Base-by-base conservation (phyloP, 1,140 invertebrate genomes). In the Homalodisca vitripennis region DNA sequence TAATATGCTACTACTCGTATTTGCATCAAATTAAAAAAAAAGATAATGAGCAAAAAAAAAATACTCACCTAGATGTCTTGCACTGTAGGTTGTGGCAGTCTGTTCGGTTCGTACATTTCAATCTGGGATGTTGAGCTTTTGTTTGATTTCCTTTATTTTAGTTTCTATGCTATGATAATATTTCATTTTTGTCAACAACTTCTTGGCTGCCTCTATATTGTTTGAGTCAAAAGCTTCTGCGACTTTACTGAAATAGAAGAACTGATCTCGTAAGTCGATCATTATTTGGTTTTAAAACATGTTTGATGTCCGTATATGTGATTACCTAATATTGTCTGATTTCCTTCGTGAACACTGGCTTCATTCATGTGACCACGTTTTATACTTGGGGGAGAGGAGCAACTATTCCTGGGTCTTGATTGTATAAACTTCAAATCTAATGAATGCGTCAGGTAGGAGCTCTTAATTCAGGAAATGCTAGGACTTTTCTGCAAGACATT, bases 81-180 rank as follows among this genome's bases (percentile, higher is more conserved):
- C n/a, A n/a, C n/a, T n/a, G n/a, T n/a, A n/a, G n/a, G n/a, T n/a
- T n/a, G n/a, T n/a, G n/a, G n/a, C n/a, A n/a, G n/a, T n/a, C n/a
- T n/a, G n/a, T n/a, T n/a, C n/a, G n/a, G n/a, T n/a, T n/a, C n/a
- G n/a, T n/a, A n/a, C n/a, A 12, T 29, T 2, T 66, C 41, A 66
- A 66, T 60, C 53, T 1, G 67, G 53, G 27, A 60, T 68, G 31
- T 31, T 34, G 20, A 32, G 32, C 34, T 70, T 66, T 14, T 69
- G 57, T 66, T 68, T 71, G 22, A 53, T 67, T 29, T 74, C 70
- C 68, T 71, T 83, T 17, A 85, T 79, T 78, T 83, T 84, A 0
- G 79, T 74, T 72, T 82, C 78, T 68, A 86, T 78, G 71, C 82
- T 85, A 32, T 75, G 71, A 74, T 79, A 86, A 78, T 85, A 87